These are phyloP conservation scores for Decapterus maruadsi DNA, from an alignment of 2,797 vertebrate genomes.

Conservation along the genomic window DNA sequence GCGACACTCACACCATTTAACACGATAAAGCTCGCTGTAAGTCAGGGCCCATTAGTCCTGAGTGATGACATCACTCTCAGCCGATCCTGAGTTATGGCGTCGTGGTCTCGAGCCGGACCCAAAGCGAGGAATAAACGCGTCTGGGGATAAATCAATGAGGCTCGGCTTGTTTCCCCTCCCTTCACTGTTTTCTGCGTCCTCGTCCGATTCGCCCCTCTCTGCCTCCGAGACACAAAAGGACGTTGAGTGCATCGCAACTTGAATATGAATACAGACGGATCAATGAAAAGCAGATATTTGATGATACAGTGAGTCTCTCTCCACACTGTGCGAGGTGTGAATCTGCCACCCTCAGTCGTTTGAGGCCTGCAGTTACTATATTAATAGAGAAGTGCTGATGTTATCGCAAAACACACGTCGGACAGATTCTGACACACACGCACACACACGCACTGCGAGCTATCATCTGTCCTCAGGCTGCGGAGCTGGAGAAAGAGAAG, in stretches of 20 bases:
- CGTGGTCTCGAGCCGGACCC: constrained; percentile 42
- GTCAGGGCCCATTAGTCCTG: constrained; percentile 67
- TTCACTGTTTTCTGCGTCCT: constrained; percentile 32
- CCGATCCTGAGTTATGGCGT: constrained; percentile 55
- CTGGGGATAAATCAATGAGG: constrained; percentile 60
- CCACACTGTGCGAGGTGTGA: constrained; percentile 4
- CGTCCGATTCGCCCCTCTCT: constrained; percentile 40
- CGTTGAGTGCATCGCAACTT: neutral
- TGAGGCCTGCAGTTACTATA: constrained; percentile 6
- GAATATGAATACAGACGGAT: constrained; percentile 8
- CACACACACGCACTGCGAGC: constrained; percentile 15
- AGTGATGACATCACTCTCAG: constrained; percentile 68
- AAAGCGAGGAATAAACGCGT: constrained; percentile 53
- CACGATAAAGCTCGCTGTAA: constrained; percentile 55
- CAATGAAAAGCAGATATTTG: constrained; percentile 12
- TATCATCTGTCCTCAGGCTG: constrained; percentile 44
- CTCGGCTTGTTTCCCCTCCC: constrained; percentile 19
- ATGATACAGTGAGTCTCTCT: neutral
- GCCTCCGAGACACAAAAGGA: constrained; percentile 40
- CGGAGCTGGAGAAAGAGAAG: constrained; percentile 24
- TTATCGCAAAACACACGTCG: constrained; percentile 26
- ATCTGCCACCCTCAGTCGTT: constrained; percentile 4
- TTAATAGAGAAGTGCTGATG: constrained; percentile 24
- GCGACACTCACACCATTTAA: constrained; percentile 63
- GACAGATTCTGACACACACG: constrained; percentile 15